phyloP scores from a whole-genome alignment of 1,140 invertebrate species.

The Drosophila subobscura region DNA sequence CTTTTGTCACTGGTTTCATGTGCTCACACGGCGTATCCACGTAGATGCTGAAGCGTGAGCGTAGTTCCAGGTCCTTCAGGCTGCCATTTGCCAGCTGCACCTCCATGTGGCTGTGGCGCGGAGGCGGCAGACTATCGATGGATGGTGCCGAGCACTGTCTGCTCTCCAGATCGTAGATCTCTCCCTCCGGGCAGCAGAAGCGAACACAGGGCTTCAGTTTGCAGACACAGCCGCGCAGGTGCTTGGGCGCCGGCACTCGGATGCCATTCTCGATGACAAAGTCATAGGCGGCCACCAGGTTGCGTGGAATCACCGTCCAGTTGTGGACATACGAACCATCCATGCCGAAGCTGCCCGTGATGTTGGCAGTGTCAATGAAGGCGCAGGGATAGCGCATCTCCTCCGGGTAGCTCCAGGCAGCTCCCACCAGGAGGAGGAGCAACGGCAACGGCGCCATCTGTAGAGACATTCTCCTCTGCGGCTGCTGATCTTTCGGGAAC shows the following conservation, averaged over 20 bases:
- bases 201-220: conserved; percentile 65
- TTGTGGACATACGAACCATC: conserved; percentile 57
- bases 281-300: conserved; percentile 69
- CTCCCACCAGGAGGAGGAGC: not conserved
- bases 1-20: conserved; percentile 56
- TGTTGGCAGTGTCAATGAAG: conserved; percentile 77
- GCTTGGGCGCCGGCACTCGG: conserved; percentile 47
- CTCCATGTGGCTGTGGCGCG: conserved; percentile 42
- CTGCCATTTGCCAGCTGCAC: conserved; percentile 46
- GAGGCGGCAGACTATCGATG: not conserved
- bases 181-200: conserved; percentile 64
- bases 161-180: conserved; percentile 54
- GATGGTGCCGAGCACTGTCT: conserved; percentile 21
- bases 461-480: conserved; percentile 24
- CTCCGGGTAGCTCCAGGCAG: conserved; percentile 39
- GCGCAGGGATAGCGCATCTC: conserved; percentile 73
- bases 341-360: conserved; percentile 59
- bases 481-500: not conserved
- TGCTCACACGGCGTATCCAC: conserved; percentile 65
- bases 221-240: conserved; percentile 73
- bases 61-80: conserved; percentile 17
- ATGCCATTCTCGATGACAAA: conserved; percentile 73
- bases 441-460: conserved; percentile 37
- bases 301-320: conserved; percentile 60
- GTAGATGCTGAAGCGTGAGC: conserved; percentile 48